Evolutionary conservation across 2,797 vertebrate species (phyloP), one percentile per base, ranked within the genome.

Genomic region (Sebastes trivittatus): DNA sequence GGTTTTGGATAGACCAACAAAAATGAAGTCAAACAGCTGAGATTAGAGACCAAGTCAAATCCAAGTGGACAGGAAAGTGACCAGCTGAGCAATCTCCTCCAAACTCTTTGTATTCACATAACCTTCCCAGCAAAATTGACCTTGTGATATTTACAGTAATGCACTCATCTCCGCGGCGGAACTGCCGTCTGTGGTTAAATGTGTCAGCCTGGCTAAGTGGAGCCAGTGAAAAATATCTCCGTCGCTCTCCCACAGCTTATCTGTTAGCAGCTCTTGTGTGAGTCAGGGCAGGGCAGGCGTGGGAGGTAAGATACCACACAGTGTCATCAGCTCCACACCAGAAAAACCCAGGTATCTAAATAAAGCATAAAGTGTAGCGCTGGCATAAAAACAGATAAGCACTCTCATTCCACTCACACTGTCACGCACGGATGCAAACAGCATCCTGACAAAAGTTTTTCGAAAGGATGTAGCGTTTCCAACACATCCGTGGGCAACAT

Each of bases 291-390:
- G 78, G 86, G 82, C 82, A 87, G 76, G 74, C 75, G 86, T 89
- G 87, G 90, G 89, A 85, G 84, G 85, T 59, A 75, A 88, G 84
- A 91, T 89, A 83, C 66, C 65, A 62, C 65, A 71, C 75, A 75
- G 89, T 88, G 88, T 93, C 93, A 92, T 91, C 91, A 82, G 85
- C 82, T 86, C 81, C 77, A 65, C 84, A 78, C 76, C 73, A 63
- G 88, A 91, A 92, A 92, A 91, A 82, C 69, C 62, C 80, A 75
- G 78, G 84, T 88, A 86, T 87, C 89, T 90, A 92, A 92, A 93
- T 88, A 93, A 88, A 91, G 84, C 78, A 80, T 75, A 70, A 85
- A 87, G 80, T 78, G 69, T 64, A 60, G 83, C 29, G n/a, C 61
- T 79, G 82, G 77, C 74, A 78, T 42, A 76, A 66, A 81, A 77